Base-by-base conservation (phyloP, 2,113 vertebrate genomes). In the Phyllopteryx taeniolatus region DNA sequence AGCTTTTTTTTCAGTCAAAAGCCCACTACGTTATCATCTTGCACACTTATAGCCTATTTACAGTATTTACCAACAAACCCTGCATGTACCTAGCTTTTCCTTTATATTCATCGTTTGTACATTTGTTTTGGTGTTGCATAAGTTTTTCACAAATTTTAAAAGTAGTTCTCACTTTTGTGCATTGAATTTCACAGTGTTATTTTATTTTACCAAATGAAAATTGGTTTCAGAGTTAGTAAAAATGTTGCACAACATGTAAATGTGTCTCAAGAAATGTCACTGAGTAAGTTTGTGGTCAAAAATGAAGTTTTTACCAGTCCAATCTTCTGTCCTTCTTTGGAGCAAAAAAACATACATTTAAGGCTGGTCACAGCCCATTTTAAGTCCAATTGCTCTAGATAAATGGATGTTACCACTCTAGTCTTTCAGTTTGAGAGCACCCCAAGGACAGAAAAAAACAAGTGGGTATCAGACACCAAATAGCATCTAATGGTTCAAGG, bases 401-500 rank as follows among this genome's bases (percentile, higher is more conserved):
- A 76, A 80, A 81, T 79, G 72, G 86, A 86, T 80, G 70, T 68
- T 87, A 83, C 73, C 76, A 72, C 73, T 81, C 77, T 78, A 87
- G 84, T 79, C 80, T 89, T 86, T 87, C 70, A 76, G 81, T 71
- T 85, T 86, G 87, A 86, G 80, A 84, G 70, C 53, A 79, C 84
- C 80, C 80, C 13, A 74, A 85, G 74, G 87, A 91, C 82, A 86
- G 81, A 86, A 88, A 74, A 68, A 83, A 84, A 83, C 86, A 88
- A 88, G 79, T 87, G 85, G 83, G 73, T 82, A 79, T 79, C 82
- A 73, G 87, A 89, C 89, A 90, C 85, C 82, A 83, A 85, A 90
- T 89, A 90, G 87, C 83, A 85, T 88, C 87, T 86, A 87, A 79
- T 86, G 83, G 88, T 85, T 74, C 15, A 0, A n/a, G 75, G 83